Evolutionary conservation across 2,888 invertebrate species (phyloP).

Genomic region (Sphinx pinastri): DNA sequence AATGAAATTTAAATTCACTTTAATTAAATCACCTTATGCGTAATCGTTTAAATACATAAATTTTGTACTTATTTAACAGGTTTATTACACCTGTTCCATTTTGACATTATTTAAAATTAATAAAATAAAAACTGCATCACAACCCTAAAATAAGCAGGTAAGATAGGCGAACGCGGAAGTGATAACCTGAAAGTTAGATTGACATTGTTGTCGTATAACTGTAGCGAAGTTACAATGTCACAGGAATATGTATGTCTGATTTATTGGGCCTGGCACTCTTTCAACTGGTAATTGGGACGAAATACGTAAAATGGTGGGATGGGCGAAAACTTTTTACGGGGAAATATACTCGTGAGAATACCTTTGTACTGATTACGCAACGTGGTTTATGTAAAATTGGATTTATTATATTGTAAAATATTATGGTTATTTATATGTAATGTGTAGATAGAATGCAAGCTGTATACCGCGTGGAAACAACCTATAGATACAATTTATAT

Average conservation of each 20-base stretch:
- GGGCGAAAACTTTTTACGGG: conserved; percentile 52
- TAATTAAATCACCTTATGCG: neutral
- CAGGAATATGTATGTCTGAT: conserved; percentile 64
- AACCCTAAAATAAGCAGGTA: conserved; percentile 58
- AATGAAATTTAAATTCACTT: neutral
- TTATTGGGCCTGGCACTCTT: conserved; percentile 72
- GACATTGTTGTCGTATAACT: conserved; percentile 77
- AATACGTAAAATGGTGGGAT: conserved; percentile 62
- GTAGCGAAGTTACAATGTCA: conserved; percentile 72
- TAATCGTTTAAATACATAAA: neutral
- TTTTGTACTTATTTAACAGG: neutral
- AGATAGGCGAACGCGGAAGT: conserved; percentile 72
- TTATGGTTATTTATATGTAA: no score
- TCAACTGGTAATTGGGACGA: conserved; percentile 73
- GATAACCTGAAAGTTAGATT: conserved; percentile 82
- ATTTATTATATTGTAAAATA: neutral
- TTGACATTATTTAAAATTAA: neutral
- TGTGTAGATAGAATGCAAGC: no score
- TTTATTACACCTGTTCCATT: neutral
- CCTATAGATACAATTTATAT: no score
- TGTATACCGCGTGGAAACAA: no score
- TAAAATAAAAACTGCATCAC: neutral
- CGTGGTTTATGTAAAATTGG: neutral
- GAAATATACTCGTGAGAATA: conserved; percentile 13
- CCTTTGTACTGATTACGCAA: conserved; percentile 16